Percentiles rank a stretch among this genome's conserved stretches.
Evolutionary conservation across 2,113 vertebrate species (phyloP).

Genomic region (Ivindomyrus marchei): DNA sequence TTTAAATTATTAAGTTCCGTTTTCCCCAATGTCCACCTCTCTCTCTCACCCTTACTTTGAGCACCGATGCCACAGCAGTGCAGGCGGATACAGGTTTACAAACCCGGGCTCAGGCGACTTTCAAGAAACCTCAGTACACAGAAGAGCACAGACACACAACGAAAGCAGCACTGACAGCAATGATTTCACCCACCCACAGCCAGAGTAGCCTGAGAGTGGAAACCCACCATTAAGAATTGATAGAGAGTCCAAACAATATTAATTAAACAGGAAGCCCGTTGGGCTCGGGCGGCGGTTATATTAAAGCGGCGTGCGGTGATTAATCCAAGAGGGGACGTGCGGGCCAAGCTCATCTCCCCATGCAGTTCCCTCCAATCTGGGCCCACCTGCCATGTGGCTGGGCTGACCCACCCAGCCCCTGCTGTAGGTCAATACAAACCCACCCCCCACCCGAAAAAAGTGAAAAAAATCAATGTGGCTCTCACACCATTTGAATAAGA

Average conservation of each 20-base stretch:
- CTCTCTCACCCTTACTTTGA: neutral
- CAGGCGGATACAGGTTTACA: neutral
- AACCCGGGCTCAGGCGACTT: neutral
- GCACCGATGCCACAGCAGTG: neutral
- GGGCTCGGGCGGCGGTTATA: slow-evolving; percentile 41
- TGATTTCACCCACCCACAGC: neutral
- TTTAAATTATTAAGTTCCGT: neutral
- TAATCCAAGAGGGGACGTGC: slow-evolving; percentile 33
- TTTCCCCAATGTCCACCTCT: neutral
- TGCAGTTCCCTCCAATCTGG: neutral
- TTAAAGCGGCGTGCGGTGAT: slow-evolving; percentile 44
- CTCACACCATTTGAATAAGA: neutral
- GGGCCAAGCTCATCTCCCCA: slow-evolving; percentile 20
- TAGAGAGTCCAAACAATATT: slow-evolving; percentile 43
- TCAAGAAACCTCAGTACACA: neutral
- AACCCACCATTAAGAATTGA: slow-evolving; percentile 52
- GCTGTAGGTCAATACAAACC: neutral
- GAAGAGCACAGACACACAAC: neutral
- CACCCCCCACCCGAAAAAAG: neutral
- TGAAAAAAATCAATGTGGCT: neutral
- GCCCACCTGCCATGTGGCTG: neutral
- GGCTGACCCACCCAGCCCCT: neutral
- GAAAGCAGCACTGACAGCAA: neutral
- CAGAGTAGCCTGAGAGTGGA: slow-evolving; percentile 33
- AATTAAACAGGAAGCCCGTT: slow-evolving; percentile 47